These are phyloP conservation scores for Aphodius sticticus DNA, from an alignment of 2,888 invertebrate genomes.

Conservation along the genomic window DNA sequence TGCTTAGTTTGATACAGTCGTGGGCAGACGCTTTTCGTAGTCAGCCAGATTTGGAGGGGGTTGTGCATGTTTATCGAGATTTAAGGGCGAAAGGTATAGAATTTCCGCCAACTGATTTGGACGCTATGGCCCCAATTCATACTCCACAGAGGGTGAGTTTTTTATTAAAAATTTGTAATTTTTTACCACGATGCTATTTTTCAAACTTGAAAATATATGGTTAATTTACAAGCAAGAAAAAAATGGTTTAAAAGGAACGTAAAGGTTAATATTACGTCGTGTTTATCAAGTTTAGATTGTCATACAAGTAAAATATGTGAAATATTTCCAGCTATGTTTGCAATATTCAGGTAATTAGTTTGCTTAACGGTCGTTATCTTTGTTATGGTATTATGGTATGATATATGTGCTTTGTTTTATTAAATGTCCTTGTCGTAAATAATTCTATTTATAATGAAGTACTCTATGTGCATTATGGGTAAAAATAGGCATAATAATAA, in stretches of 20 bases:
- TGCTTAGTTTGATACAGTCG: constrained; percentile 92
- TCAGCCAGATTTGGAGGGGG: constrained; percentile 90
- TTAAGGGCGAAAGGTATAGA: constrained; percentile 95
- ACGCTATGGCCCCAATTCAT: constrained; percentile 92
- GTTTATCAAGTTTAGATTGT: background rate
- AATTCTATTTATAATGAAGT: background rate
- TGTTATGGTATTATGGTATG: background rate
- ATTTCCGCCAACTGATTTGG: constrained; percentile 95
- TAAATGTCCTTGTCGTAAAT: background rate
- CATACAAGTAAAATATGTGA: background rate
- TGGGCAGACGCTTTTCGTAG: constrained; percentile 98
- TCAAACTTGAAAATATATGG: background rate
- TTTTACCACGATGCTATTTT: background rate
- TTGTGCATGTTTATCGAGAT: constrained; percentile 94
- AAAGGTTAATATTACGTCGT: too few species aligned
- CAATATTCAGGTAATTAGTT: background rate
- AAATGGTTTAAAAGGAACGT: too few species aligned
- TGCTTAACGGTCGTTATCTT: background rate
- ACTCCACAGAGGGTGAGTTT: constrained; percentile 83
- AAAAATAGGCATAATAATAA: too few species aligned
- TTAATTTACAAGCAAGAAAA: too few species aligned
- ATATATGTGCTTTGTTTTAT: background rate
- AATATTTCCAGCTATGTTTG: background rate
- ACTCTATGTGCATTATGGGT: background rate
- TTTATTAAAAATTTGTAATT: background rate